Evolutionary conservation across 2,113 vertebrate genomes (phyloP).

Genomic region (Romanogobio albipinnatus): DNA sequence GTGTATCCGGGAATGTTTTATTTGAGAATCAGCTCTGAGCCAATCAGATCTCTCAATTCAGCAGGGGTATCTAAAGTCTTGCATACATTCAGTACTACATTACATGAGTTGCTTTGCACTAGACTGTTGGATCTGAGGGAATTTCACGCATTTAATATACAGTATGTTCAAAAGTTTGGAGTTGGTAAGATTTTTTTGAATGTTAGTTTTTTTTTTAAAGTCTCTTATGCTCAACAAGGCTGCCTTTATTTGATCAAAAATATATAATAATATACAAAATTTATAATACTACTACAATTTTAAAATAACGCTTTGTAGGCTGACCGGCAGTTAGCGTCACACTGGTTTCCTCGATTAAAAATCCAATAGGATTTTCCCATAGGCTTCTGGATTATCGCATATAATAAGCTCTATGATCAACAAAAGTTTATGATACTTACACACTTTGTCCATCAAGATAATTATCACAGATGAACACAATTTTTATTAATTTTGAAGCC

Average conservation of each 20-base stretch:
- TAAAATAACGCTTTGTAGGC: background rate
- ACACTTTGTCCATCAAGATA: no score
- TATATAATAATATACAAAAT: no score
- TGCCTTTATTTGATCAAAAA: background rate
- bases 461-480: no score
- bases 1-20: slow-evolving; percentile 92
- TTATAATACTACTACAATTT: background rate
- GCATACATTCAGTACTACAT: background rate
- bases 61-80: slow-evolving; percentile 36
- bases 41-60: slow-evolving; percentile 64
- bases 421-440: no score
- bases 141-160: background rate
- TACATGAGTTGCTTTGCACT: background rate
- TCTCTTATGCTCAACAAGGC: background rate
- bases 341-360: no score
- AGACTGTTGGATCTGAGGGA: background rate
- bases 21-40: slow-evolving; percentile 85
- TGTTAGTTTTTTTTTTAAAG: background rate
- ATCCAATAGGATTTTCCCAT: no score
- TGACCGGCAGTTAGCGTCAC: no score
- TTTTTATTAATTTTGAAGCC: no score
- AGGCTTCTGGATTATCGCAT: no score
- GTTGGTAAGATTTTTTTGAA: background rate
- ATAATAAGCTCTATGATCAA: no score
- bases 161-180: background rate